phyloP scores from a whole-genome alignment of 2,113 vertebrate species.

The Peromyscus leucopus region DNA sequence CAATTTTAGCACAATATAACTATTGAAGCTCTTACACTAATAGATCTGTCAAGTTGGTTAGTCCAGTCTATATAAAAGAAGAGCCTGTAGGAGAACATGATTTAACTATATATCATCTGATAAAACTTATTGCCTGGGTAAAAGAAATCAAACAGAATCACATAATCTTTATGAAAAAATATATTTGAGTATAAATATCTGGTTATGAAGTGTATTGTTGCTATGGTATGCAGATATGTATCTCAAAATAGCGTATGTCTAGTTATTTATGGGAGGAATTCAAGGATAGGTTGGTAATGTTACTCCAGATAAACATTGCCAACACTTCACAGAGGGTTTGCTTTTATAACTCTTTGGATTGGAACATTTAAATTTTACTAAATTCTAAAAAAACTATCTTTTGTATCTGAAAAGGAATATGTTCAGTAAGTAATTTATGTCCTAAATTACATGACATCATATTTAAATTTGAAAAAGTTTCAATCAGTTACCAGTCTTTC shows the following conservation, averaged over 20 bases:
- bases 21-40: neutral
- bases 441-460: neutral
- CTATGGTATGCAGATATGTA: neutral
- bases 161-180: neutral
- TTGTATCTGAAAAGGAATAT: conserved; percentile 12
- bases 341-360: neutral
- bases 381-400: conserved; percentile 31
- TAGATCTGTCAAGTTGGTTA: neutral
- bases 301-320: neutral
- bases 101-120: neutral
- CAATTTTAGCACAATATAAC: neutral
- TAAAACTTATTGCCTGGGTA: neutral
- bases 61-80: neutral
- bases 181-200: neutral
- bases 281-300: neutral
- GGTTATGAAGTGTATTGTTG: neutral
- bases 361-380: neutral
- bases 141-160: neutral
- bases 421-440: neutral
- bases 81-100: neutral
- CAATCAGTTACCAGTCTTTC: neutral
- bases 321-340: neutral
- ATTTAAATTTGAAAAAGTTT: conserved; percentile 9
- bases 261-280: neutral
- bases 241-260: neutral